phyloP scores from a whole-genome alignment of 2,888 invertebrate genomes.

The Hypolimnas misippus region DNA sequence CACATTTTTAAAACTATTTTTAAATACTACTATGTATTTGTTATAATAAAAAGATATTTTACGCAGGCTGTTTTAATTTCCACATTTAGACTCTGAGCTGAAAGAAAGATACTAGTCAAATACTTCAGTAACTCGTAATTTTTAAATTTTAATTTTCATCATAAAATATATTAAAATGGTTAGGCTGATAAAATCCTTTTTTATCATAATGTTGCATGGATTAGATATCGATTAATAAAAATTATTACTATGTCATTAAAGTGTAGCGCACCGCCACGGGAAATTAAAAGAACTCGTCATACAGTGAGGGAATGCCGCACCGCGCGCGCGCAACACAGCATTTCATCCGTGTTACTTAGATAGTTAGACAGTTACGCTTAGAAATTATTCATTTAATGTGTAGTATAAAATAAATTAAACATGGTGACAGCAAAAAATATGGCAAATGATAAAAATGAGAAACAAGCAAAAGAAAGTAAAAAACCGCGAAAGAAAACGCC shows the following conservation, averaged over 20 bases:
- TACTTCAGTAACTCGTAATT: background rate
- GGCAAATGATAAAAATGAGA: slow-evolving; percentile 43
- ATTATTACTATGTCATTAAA: slow-evolving; percentile 37
- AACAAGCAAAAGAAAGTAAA: slow-evolving; percentile 41
- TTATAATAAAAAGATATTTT: too few relatives aligned
- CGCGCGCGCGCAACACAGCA: slow-evolving; percentile 34
- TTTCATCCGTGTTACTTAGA: background rate
- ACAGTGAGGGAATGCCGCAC: slow-evolving; percentile 32
- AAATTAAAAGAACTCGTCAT: slow-evolving; percentile 29
- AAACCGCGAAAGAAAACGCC: slow-evolving; percentile 52
- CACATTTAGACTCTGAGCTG: too few relatives aligned
- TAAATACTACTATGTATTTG: too few relatives aligned
- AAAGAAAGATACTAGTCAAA: too few relatives aligned
- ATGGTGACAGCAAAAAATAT: slow-evolving; percentile 33
- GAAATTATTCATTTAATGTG: slow-evolving; percentile 9
- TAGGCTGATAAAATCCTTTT: slow-evolving; percentile 14
- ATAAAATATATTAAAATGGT: background rate
- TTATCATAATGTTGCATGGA: slow-evolving; percentile 31
- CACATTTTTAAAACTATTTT: too few relatives aligned
- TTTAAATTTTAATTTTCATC: background rate
- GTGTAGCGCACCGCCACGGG: slow-evolving; percentile 27
- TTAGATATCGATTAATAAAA: slow-evolving; percentile 42
- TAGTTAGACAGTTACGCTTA: slow-evolving; percentile 5
- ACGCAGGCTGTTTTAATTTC: too few relatives aligned
- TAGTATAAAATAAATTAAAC: slow-evolving; percentile 18